Evolutionary conservation across 2,888 invertebrate species (phyloP).

Genomic region (Apotomis turbidana): DNA sequence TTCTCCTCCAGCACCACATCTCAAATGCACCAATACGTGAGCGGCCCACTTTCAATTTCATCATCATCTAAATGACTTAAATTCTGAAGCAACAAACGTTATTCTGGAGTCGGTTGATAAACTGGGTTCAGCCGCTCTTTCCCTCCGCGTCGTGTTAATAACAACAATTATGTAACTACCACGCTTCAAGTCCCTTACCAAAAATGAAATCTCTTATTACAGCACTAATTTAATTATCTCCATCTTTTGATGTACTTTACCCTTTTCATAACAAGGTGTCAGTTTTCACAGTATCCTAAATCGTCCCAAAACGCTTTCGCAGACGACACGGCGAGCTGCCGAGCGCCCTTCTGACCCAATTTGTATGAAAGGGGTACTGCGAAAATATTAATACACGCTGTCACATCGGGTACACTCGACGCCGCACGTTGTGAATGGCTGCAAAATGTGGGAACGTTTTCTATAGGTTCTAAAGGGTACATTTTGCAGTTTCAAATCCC

Average conservation of each 20-base stretch:
- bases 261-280: conserved; percentile 30
- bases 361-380: conserved; percentile 29
- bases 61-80: too few relatives aligned
- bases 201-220: conserved; percentile 1
- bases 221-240: not conserved
- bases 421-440: not conserved
- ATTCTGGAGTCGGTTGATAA: too few relatives aligned
- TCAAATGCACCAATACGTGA: too few relatives aligned
- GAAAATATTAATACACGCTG: conserved; percentile 35
- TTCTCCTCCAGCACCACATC: too few relatives aligned
- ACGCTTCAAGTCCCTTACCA: not conserved
- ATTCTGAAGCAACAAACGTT: too few relatives aligned
- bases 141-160: too few relatives aligned
- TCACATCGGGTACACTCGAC: conserved; percentile 20
- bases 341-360: conserved; percentile 25
- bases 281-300: conserved; percentile 19
- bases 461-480: too few relatives aligned
- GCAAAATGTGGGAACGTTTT: too few relatives aligned
- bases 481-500: too few relatives aligned
- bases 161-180: too few relatives aligned
- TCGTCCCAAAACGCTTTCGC: not conserved
- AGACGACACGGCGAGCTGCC: not conserved
- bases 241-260: not conserved
- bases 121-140: too few relatives aligned
- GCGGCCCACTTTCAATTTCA: too few relatives aligned